These are phyloP conservation scores for Panopea generosa DNA, from an alignment of 2,888 invertebrate genomes.

Conservation along the genomic window DNA sequence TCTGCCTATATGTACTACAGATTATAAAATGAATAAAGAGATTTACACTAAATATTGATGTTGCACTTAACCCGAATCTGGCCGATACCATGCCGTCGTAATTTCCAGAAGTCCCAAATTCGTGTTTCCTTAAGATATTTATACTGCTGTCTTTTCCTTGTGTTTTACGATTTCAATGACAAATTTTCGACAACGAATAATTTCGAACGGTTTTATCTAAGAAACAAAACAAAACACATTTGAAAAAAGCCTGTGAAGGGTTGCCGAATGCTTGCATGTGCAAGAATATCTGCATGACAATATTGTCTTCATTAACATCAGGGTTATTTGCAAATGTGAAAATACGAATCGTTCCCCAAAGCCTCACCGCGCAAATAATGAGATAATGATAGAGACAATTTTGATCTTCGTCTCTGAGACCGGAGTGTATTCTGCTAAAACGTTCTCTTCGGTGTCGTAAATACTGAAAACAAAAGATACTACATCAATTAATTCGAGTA, in stretches of 20 bases:
- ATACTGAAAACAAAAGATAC: no score
- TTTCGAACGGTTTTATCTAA: constrained; percentile 44
- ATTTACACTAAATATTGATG: no score
- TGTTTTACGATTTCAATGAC: no score
- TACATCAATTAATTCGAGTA: no score
- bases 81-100: no score
- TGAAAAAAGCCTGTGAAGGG: constrained; percentile 56
- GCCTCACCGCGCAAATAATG: constrained; percentile 43
- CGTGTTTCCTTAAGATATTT: no score
- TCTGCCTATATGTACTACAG: no score
- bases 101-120: no score
- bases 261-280: constrained; percentile 60
- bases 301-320: not conserved
- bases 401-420: constrained; percentile 52
- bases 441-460: not conserved
- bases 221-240: constrained; percentile 57
- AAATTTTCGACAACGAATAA: not conserved
- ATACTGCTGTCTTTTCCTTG: no score
- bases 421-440: constrained; percentile 19
- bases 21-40: no score
- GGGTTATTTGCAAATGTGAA: constrained; percentile 6
- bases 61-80: no score
- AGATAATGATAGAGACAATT: constrained; percentile 56
- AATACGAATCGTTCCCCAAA: constrained; percentile 64
- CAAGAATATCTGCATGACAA: constrained; percentile 7